Conservation (phyloP, 2,113 vertebrate genomes). For the Nannospalax galili region DNA sequence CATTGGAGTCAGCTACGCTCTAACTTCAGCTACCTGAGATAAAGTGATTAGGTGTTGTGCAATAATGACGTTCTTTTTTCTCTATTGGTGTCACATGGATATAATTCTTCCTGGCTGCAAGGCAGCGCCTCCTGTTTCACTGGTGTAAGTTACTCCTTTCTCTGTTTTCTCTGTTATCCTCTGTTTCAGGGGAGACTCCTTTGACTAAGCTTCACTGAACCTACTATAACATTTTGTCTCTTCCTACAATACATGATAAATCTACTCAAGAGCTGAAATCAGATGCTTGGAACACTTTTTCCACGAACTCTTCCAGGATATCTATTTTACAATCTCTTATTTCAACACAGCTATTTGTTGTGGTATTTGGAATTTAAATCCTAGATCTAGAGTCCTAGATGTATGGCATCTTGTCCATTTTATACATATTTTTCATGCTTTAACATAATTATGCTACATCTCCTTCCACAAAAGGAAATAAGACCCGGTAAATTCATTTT, state of each 20-base stretch:
- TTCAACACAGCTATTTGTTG: not conserved
- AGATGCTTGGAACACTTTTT: constrained; percentile 42
- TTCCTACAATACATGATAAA: not conserved
- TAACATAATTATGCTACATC: not conserved
- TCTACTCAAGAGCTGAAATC: not conserved
- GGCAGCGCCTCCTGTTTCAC: not conserved
- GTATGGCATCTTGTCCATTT: not conserved
- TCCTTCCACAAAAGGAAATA: constrained; percentile 1
- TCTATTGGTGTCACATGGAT: not conserved
- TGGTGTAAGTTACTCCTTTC: not conserved
- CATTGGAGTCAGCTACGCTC: not conserved
- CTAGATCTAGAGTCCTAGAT: not conserved
- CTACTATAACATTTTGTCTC: not conserved
- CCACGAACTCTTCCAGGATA: constrained; percentile 19
- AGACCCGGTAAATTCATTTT: not conserved
- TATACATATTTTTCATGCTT: constrained; percentile 17
- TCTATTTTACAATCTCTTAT: constrained; percentile 20
- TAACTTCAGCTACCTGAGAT: no score
- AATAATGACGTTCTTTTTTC: no score
- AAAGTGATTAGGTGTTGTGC: not conserved
- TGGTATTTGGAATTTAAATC: not conserved
- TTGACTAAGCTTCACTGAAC: not conserved
- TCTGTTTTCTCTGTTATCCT: not conserved
- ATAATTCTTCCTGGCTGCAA: not conserved
- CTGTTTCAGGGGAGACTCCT: not conserved